A percentile compares a stretch with the other conserved stretches of the same genome.
phyloP scores from a whole-genome alignment of 2,113 vertebrate genomes.

The Mus spicilegus region DNA sequence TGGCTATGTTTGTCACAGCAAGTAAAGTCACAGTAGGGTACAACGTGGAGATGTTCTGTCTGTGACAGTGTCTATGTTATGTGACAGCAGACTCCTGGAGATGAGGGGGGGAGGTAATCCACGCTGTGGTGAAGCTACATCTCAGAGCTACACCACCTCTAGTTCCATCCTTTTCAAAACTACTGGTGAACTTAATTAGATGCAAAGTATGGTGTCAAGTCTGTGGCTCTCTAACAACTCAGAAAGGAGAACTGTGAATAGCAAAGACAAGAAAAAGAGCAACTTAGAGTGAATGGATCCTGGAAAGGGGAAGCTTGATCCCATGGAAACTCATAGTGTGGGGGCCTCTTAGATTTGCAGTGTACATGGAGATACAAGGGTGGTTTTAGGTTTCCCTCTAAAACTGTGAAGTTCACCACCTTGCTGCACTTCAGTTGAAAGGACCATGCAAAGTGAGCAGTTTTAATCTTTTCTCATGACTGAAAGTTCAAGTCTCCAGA shows the following conservation, averaged over 20 bases:
- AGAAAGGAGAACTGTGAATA: background rate
- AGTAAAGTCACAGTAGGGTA: background rate
- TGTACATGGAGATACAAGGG: background rate
- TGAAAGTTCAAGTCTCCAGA: background rate
- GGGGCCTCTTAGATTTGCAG: background rate
- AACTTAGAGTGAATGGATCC: background rate
- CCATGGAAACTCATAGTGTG: background rate
- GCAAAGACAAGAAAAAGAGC: background rate
- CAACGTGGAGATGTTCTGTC: rapidly evolving
- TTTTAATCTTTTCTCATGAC: background rate
- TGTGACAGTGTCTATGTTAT: background rate
- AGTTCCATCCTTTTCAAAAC: background rate
- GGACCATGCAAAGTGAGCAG: background rate
- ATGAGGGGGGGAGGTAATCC: background rate
- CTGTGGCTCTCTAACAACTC: background rate
- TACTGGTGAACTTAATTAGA: constrained; percentile 11
- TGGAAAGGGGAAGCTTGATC: background rate
- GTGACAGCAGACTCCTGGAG: background rate
- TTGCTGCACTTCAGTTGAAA: background rate
- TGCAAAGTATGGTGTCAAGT: background rate
- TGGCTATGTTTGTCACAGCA: background rate
- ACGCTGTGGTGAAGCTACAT: background rate
- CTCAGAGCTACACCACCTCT: background rate
- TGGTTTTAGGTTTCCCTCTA: background rate
- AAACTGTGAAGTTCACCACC: background rate